Evolutionary conservation across 2,888 invertebrate species (phyloP).

Genomic region (Leptothorax acervorum): DNA sequence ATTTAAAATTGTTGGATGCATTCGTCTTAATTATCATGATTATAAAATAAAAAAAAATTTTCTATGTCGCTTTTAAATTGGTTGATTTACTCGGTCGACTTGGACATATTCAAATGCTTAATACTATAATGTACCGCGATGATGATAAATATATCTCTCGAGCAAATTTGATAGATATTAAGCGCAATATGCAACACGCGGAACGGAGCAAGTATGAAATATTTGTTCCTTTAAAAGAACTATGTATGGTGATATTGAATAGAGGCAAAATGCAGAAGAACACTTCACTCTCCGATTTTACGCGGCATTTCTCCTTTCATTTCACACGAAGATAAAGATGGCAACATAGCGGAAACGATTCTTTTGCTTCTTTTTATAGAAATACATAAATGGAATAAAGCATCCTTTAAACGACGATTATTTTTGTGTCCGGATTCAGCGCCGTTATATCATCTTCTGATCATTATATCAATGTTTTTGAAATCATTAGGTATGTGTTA

Average conservation of each 20-base stretch:
- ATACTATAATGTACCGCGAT: background rate
- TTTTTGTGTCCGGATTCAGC: background rate
- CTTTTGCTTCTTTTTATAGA: background rate
- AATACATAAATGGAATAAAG: slow-evolving; percentile 13
- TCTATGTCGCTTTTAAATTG: background rate
- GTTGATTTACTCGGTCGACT: slow-evolving; percentile 1
- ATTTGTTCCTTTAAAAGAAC: slow-evolving; percentile 8
- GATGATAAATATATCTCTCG: slow-evolving; percentile 19
- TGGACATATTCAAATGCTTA: background rate
- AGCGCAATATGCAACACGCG: background rate
- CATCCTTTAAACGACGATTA: background rate
- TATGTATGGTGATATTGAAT: slow-evolving; percentile 11
- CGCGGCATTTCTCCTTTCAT: slow-evolving; percentile 30
- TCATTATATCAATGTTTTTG: background rate
- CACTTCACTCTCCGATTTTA: slow-evolving; percentile 22
- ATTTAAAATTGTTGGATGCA: background rate
- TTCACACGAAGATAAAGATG: slow-evolving; percentile 11
- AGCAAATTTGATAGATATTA: slow-evolving; percentile 22
- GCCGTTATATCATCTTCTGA: background rate
- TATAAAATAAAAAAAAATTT: background rate
- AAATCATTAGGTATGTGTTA: background rate
- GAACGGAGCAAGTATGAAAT: slow-evolving; percentile 15
- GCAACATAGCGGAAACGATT: background rate
- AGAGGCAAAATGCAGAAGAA: slow-evolving; percentile 31
- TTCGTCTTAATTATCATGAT: slow-evolving; percentile 6